Evolutionary conservation across 1,140 invertebrate species (phyloP), one percentile per base, ranked within the genome.

Genomic region (Drosophila yakuba): DNA sequence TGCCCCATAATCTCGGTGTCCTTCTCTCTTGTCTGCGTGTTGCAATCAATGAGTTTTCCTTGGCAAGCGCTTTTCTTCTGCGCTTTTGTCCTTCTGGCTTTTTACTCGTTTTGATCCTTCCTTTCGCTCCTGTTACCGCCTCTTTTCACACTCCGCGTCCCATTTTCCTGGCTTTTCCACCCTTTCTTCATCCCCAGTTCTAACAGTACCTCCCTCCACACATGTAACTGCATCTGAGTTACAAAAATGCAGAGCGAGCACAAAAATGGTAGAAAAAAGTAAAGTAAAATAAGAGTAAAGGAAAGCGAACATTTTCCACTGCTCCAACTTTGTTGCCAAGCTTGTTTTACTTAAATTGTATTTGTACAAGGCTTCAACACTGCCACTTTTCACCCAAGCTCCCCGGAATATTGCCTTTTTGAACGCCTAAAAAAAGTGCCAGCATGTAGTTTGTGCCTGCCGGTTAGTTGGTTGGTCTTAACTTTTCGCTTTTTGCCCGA

Each of bases 291-390:
- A 17, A 17, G 17, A 17, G 17, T 17, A 17, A 17, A 39, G 44
- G 51, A 38, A 73, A 61, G 64, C 45, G 60, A 51, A 32, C 50
- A 66, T 68, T 60, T 62, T 45, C 51, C 55, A 62, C 71, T 57
- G 48, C 45, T 54, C 61, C 63, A 85, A 86, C 74, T 86, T 86
- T 86, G 82, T 86, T 86, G 50, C 56, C 73, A 68, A 67, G 77
- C 74, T 84, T 84, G 74, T 86, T 81, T 81, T 69, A 77, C 77
- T 77, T 73, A 77, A 85, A 85, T 85, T 77, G 51, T 82, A 75
- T 82, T 78, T 83, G 69, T 64, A 61, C 57, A 67, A 50, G 67
- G 55, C 62, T 62, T 36, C 43, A 50, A 51, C 60, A 38, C 55
- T 35, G 60, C 60, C 60, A 63, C 55, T 63, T 63, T 63, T 60